These are phyloP conservation scores for Dasypogon diadema DNA, from an alignment of 2,888 invertebrate genomes.

Conservation along the genomic window DNA sequence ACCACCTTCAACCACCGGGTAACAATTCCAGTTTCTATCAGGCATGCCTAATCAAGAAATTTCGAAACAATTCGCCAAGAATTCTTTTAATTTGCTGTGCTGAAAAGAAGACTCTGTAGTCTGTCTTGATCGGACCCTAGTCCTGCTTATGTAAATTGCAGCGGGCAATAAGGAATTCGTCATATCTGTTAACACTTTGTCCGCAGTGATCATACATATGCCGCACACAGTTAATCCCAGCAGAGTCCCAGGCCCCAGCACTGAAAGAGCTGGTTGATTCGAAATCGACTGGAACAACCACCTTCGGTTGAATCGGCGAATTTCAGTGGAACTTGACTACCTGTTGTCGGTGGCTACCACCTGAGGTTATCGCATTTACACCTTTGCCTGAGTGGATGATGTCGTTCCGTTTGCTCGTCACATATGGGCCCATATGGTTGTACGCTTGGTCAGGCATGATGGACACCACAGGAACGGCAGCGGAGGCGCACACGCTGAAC, in stretches of 20 bases:
- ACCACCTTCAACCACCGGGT: too few species aligned
- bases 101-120: neutral
- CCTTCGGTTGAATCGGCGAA: neutral
- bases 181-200: constrained; percentile 33
- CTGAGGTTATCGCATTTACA: neutral
- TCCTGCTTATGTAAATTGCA: constrained; percentile 36
- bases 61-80: neutral
- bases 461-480: constrained; percentile 3
- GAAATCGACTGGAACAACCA: constrained; percentile 1
- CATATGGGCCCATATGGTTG: constrained; percentile 5
- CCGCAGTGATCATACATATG: neutral
- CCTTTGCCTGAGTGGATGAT: neutral
- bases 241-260: neutral
- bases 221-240: neutral
- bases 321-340: constrained; percentile 17
- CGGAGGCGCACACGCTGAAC: neutral
- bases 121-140: too few species aligned
- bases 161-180: constrained; percentile 25
- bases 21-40: neutral
- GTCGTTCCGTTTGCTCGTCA: neutral
- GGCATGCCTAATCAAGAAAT: neutral
- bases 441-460: neutral
- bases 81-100: neutral
- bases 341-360: constrained; percentile 9
- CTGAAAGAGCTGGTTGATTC: neutral